Base-by-base conservation (phyloP, 2,888 invertebrate species). In the Ecdyonurus torrentis region DNA sequence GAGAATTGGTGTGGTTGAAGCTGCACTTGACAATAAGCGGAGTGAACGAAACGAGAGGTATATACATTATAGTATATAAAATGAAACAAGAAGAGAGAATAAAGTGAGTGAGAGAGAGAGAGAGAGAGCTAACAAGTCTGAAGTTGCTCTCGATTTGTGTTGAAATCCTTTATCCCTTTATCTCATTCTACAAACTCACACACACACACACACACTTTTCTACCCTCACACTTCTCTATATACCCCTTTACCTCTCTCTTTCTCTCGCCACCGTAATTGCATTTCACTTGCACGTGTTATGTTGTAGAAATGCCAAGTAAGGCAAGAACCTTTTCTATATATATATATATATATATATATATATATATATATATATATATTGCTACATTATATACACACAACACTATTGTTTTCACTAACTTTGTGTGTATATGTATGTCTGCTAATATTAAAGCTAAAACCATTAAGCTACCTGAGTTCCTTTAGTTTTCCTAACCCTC, bases 211-310 rank as follows among this genome's bases (percentile, higher is more conserved):
- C 37, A 37, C 37, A 37, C 37, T 10, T 15, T 15, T 15, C 37
- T 15, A 55, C 55, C 22, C 55, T 15, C 37, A 37, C 37, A 37
- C 37, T 10, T 15, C 37, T 15, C 37, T 15, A 37, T 37, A 5
- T 10, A 37, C 37, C 37, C 37, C n/a, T n/a, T 20, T 7, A 7
- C 7, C 55, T 20, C n/a, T 7, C 22, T 7, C 20, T n/a, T 55
- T 55, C 22, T 22, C 55, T 55, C 55, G 20, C 55, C 55, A 22
- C 55, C 60, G 20, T 60, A 60, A 60, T 60, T 60, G 60, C 60
- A 60, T 37, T 60, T 60, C 60, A 60, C 25, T 60, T 25, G 37
- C 60, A 60, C 60, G 37, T 59, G 59, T 59, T 59, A 5, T 23
- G 22, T 24, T 20, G 24, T 37, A 37, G 37, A 37, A 37, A 37